A percentile compares a stretch with the other conserved stretches of the same genome.
These are phyloP conservation scores for Pelodytes ibericus DNA, from an alignment of 2,797 vertebrate species.

Conservation along the genomic window DNA sequence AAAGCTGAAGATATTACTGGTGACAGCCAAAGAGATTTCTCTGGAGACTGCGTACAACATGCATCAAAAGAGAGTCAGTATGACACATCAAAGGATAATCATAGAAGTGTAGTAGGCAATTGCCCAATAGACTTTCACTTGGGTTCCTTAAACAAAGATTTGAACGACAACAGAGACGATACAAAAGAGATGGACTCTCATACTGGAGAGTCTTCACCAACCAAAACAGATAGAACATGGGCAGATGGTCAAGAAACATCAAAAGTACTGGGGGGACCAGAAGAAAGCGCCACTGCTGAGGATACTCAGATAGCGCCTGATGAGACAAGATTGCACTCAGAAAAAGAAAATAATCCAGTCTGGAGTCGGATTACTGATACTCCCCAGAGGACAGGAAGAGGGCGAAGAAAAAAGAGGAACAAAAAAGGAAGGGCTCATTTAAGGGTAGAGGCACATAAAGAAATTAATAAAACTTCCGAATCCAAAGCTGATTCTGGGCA, in stretches of 20 bases:
- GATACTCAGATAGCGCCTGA: slow-evolving; percentile 3
- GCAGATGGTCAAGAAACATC: slow-evolving; percentile 49
- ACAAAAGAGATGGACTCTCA: not conserved
- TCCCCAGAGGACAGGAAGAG: slow-evolving; percentile 56
- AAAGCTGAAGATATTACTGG: not conserved
- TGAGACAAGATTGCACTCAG: not conserved
- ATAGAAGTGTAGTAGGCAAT: not conserved
- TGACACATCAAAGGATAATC: not conserved
- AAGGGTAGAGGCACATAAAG: slow-evolving; percentile 7
- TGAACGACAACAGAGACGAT: slow-evolving; percentile 11
- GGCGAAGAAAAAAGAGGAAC: not conserved
- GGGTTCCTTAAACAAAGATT: slow-evolving; percentile 5
- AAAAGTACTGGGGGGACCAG: slow-evolving; percentile 46
- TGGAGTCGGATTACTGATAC: slow-evolving; percentile 10
- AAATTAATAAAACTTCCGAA: slow-evolving; percentile 17
- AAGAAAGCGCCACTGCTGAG: slow-evolving; percentile 7
- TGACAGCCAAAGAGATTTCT: slow-evolving; percentile 5
- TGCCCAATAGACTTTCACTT: slow-evolving; percentile 10
- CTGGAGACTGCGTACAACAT: slow-evolving; percentile 11
- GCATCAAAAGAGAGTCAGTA: slow-evolving; percentile 14
- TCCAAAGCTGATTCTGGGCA: slow-evolving; percentile 17
- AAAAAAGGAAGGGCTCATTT: not conserved
- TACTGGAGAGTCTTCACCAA: slow-evolving; percentile 39
- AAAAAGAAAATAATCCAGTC: slow-evolving; percentile 29
- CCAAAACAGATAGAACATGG: slow-evolving; percentile 38